Evolutionary conservation across 2,797 vertebrate genomes (phyloP), one percentile per base, ranked within the genome.

Genomic region (Threskiornis aethiopicus): DNA sequence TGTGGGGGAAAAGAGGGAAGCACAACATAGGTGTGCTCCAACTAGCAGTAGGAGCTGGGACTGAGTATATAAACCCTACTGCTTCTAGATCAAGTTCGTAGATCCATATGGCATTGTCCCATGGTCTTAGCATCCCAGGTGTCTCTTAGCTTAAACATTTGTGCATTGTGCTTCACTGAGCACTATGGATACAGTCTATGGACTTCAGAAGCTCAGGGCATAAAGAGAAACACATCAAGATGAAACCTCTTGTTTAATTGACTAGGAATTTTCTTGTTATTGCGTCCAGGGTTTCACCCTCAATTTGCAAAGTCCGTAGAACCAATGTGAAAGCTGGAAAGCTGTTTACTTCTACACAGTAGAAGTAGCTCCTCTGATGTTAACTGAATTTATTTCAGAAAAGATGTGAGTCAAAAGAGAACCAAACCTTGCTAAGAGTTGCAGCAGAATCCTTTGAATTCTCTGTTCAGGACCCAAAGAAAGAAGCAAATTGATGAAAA

Each of bases 301-400:
- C 19, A 13, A 1, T 72, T 84, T 59, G 26, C 10, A 8, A 84
- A 83, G 16, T 44, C 41, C 1, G 0, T 5, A 13, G 10, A 28
- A 29, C 5, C 31, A 64, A 77, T 31, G 6, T 20, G 49, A 69
- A 80, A 67, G 35, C 10, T 80, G 20, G 42, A 20, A 47, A 70
- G 11, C 4, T 47, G 26, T 29, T 80, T 54, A n/a, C 11, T 76
- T 80, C 26, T 49, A 1, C 24, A 16, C 2, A 28, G 16, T 16
- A 46, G 29, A 84, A 78, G 11, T 17, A 72, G 10, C 24, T 78
- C 11, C 44, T 17, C 52, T 77, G 35, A 37, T 12, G 9, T 71
- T 37, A 84, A 26, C 13, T 22, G 37, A 35, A 42, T 24, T 84
- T 61, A 29, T 69, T 62, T 64, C 29, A 77, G 55, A 58, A 76